phyloP scores from a whole-genome alignment of 2,113 vertebrate species.

The Hepsetus odoe region DNA sequence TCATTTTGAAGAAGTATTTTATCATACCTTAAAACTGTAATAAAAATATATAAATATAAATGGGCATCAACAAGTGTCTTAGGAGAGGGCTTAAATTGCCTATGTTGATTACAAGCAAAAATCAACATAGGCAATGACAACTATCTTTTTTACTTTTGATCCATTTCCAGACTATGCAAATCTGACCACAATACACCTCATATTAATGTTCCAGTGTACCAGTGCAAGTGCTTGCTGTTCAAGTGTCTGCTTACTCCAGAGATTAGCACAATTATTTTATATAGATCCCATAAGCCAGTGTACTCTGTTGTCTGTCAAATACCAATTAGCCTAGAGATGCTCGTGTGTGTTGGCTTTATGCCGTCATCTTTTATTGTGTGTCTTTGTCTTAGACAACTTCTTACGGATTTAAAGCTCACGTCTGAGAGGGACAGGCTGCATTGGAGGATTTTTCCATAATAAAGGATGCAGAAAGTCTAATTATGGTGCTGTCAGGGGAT shows the following conservation, averaged over 20 bases:
- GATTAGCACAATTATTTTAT: constrained; percentile 37
- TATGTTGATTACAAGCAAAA: background rate
- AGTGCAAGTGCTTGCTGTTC: constrained; percentile 1
- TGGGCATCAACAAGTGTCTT: too few relatives aligned
- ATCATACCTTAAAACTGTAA: background rate
- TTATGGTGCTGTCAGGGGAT: constrained; percentile 55
- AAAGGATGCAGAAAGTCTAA: constrained; percentile 49
- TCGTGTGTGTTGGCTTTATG: constrained; percentile 40
- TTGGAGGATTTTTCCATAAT: constrained; percentile 48
- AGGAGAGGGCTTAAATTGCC: background rate
- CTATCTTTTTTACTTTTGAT: constrained; percentile 1
- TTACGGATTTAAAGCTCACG: constrained; percentile 51
- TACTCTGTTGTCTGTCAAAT: constrained; percentile 55
- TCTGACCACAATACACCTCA: background rate
- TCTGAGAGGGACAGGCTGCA: constrained; percentile 38
- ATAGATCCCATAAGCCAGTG: constrained; percentile 32
- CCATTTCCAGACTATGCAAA: constrained; percentile 14
- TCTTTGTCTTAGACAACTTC: constrained; percentile 48
- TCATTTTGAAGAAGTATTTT: too few relatives aligned
- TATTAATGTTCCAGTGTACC: constrained; percentile 33
- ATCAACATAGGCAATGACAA: background rate
- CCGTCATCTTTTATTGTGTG: constrained; percentile 33
- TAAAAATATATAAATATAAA: background rate
- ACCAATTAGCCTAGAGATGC: constrained; percentile 53
- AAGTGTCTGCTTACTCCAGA: constrained; percentile 25